These are phyloP conservation scores for Nycticorax nycticorax DNA, from an alignment of 2,113 vertebrate species.

Conservation along the genomic window DNA sequence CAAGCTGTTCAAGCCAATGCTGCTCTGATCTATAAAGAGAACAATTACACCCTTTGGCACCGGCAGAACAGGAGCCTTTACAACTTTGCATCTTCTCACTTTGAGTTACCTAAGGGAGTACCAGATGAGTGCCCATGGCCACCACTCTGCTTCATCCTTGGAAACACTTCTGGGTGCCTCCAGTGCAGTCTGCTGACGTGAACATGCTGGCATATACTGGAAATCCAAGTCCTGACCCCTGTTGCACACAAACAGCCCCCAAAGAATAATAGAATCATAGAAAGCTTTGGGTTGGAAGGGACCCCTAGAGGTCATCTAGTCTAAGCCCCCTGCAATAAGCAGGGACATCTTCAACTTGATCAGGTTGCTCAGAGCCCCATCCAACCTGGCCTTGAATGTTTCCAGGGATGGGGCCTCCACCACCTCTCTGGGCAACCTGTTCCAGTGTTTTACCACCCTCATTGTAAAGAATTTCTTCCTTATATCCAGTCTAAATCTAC, in stretches of 20 bases:
- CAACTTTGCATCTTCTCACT: neutral
- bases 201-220: neutral
- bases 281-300: too few relatives aligned
- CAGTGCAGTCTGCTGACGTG: neutral
- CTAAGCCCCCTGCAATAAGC: too few relatives aligned
- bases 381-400: too few relatives aligned
- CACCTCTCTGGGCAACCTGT: too few relatives aligned
- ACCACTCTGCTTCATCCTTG: neutral
- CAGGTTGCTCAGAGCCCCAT: too few relatives aligned
- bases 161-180: neutral
- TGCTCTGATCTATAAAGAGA: constrained; percentile 65
- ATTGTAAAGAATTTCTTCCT: too few relatives aligned
- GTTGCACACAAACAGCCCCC: neutral
- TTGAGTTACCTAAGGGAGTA: constrained; percentile 13
- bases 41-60: constrained; percentile 41
- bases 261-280: neutral
- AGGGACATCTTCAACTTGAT: too few relatives aligned
- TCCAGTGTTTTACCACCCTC: too few relatives aligned
- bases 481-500: too few relatives aligned
- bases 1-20: constrained; percentile 61
- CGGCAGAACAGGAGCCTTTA: constrained; percentile 7
- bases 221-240: neutral
- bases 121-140: neutral
- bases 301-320: too few relatives aligned
- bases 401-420: too few relatives aligned